Conservation (phyloP, 2,797 vertebrate genomes). For the Catamblyrhynchus diadema region DNA sequence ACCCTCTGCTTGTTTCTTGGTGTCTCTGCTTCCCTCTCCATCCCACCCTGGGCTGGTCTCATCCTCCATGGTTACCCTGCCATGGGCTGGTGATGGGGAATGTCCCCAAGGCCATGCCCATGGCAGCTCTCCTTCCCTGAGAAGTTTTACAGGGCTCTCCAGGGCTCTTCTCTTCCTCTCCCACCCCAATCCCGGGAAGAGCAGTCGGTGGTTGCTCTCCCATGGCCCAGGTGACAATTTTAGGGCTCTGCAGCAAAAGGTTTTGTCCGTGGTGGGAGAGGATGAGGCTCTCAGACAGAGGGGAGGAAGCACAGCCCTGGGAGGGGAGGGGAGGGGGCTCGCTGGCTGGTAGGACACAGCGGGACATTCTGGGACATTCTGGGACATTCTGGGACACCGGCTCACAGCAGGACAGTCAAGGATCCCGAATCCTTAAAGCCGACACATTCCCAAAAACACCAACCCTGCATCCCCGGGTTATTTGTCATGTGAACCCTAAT, state of each 20-base stretch:
- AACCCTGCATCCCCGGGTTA: background rate
- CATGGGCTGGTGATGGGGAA: background rate
- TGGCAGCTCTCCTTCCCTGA: background rate
- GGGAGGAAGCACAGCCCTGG: background rate
- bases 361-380: background rate
- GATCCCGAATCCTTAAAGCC: fast-evolving
- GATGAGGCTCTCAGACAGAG: background rate
- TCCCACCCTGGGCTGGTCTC: background rate
- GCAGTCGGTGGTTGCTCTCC: fast-evolving
- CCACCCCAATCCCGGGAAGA: fast-evolving
- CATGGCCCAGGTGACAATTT: background rate
- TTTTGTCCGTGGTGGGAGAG: background rate
- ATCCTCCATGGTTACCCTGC: background rate
- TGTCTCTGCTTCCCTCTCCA: background rate
- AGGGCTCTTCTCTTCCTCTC: background rate
- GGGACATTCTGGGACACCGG: fast-evolving
- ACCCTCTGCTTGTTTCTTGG: background rate
- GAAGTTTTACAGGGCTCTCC: fast-evolving
- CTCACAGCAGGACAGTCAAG: background rate
- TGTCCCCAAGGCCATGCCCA: fast-evolving
- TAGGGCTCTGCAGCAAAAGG: background rate
- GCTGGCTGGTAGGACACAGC: fast-evolving
- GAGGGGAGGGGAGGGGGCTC: fast-evolving
- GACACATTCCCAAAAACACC: fast-evolving
- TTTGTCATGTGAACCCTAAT: background rate